Evolutionary conservation across 2,797 vertebrate genomes (phyloP).

Genomic region (Anableps anableps): DNA sequence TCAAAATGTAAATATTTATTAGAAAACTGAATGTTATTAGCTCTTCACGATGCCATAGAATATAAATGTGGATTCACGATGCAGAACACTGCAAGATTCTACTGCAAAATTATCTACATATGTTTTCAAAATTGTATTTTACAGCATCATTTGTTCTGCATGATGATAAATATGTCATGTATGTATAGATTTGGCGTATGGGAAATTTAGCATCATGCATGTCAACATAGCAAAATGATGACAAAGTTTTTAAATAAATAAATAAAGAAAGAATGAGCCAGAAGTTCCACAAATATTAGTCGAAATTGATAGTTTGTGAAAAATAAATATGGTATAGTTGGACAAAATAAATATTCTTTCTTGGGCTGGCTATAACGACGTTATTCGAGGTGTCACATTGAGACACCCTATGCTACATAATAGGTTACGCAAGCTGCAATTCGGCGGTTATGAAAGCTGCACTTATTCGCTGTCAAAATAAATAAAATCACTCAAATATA

Average conservation of each 20-base stretch:
- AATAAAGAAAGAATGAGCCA: background rate
- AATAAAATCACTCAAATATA: background rate
- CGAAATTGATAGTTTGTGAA: background rate
- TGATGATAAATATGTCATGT: background rate
- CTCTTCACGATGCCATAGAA: background rate
- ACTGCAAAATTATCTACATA: background rate
- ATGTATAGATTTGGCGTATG: background rate
- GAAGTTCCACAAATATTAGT: background rate
- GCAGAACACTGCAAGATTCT: background rate
- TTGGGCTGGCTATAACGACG: background rate
- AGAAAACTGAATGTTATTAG: background rate
- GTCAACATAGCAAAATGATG: background rate
- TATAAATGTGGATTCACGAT: background rate
- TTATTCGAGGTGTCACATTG: conserved; percentile 65
- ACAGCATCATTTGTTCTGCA: background rate
- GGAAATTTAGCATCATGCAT: background rate
- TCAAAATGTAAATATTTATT: no score
- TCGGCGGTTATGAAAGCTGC: conserved; percentile 58
- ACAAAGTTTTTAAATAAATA: background rate
- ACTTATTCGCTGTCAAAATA: background rate
- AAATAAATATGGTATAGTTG: background rate
- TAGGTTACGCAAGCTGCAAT: conserved; percentile 62
- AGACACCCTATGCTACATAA: conserved; percentile 65
- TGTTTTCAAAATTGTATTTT: background rate
- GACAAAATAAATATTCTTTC: background rate